Evolutionary conservation across 2,888 invertebrate species (phyloP).

Genomic region (Hirtodrosophila trivittata): DNA sequence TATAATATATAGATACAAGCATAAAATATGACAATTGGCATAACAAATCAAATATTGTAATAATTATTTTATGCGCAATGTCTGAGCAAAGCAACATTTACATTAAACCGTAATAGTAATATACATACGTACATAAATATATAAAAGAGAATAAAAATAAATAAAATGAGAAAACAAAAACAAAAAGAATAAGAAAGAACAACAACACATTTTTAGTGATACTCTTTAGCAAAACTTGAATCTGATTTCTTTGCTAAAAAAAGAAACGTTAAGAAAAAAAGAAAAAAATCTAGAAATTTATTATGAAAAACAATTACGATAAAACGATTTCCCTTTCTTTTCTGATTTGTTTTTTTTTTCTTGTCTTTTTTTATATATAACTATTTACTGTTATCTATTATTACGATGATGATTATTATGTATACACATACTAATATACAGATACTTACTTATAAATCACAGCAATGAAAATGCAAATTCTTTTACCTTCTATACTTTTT

Average conservation of each 20-base stretch:
- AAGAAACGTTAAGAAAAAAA: constrained; percentile 16
- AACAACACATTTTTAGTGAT: constrained; percentile 68
- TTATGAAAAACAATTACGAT: neutral
- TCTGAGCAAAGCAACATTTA: constrained; percentile 52
- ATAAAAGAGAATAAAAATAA: constrained; percentile 27
- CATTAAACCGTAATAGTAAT: constrained; percentile 37
- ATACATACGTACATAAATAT: constrained; percentile 14
- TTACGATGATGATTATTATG: constrained; percentile 47
- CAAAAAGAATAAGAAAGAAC: constrained; percentile 16
- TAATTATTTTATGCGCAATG: constrained; percentile 43
- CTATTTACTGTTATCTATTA: constrained; percentile 59
- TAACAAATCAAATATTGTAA: constrained; percentile 43
- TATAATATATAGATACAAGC: constrained; percentile 28
- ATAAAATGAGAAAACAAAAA: constrained; percentile 22
- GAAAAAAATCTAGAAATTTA: constrained; percentile 7
- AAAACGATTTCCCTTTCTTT: constrained; percentile 35
- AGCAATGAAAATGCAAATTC: constrained; percentile 39
- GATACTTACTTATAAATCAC: constrained; percentile 30
- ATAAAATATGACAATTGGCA: constrained; percentile 37
- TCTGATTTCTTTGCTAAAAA: constrained; percentile 64
- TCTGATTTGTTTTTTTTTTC: constrained; percentile 22
- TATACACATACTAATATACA: constrained; percentile 43
- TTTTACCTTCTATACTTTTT: constrained; percentile 41
- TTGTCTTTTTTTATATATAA: constrained; percentile 42
- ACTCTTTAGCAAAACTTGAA: constrained; percentile 68